Conservation (phyloP, 2,888 invertebrate species). For the Chalcosyrphus nemorum region DNA sequence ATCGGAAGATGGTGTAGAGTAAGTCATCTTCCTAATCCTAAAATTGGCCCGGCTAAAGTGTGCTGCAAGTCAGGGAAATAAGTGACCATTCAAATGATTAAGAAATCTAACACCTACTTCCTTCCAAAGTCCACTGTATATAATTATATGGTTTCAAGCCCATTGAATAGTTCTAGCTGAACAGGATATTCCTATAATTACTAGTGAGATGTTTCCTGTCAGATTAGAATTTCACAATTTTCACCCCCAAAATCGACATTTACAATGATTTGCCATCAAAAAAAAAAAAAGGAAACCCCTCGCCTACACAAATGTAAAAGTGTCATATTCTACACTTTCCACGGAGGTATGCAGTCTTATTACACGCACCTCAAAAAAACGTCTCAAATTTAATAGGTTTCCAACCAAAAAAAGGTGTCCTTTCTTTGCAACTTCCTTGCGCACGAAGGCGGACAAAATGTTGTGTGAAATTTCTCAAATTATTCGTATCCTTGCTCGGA, state of each 20-base stretch:
- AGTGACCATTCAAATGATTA: background rate
- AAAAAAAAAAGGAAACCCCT: slow-evolving; percentile 14
- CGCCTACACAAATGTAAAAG: slow-evolving; percentile 52
- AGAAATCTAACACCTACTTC: slow-evolving; percentile 53
- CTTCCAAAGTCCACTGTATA: background rate
- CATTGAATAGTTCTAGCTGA: background rate
- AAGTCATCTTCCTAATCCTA: slow-evolving; percentile 6
- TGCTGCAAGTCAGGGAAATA: background rate
- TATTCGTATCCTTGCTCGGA: slow-evolving; percentile 51
- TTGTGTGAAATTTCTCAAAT: slow-evolving; percentile 68
- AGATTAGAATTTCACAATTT: slow-evolving; percentile 64
- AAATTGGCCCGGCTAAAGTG: slow-evolving; percentile 7
- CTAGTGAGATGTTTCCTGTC: slow-evolving; percentile 67
- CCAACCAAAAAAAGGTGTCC: slow-evolving; percentile 45
- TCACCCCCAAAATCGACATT: slow-evolving; percentile 58
- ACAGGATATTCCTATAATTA: slow-evolving; percentile 58
- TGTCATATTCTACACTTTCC: slow-evolving; percentile 67
- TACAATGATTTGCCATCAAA: slow-evolving; percentile 42
- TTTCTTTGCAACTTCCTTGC: slow-evolving; percentile 64
- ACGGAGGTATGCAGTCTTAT: slow-evolving; percentile 31
- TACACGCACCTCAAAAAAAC: slow-evolving; percentile 68
- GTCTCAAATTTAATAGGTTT: slow-evolving; percentile 70
- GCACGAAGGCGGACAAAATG: slow-evolving; percentile 31
- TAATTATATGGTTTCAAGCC: slow-evolving; percentile 23
- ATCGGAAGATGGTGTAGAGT: background rate